These are phyloP conservation scores for Sardinella longiceps DNA, from an alignment of 2,797 vertebrate species.

Conservation along the genomic window DNA sequence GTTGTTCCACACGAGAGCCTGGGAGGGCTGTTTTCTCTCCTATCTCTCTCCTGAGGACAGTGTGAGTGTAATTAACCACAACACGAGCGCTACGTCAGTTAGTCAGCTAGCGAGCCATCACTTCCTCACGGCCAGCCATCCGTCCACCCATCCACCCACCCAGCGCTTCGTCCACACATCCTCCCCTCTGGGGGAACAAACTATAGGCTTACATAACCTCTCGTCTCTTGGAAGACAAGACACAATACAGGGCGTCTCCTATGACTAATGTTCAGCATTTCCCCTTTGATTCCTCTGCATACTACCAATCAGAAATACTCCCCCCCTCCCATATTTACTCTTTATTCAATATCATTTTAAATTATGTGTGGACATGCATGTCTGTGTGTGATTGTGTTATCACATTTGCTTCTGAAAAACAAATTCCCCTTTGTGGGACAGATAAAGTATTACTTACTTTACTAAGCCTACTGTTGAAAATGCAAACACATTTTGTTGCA, in stretches of 20 bases:
- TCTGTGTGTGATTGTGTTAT: no score
- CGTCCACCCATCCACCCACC: background rate
- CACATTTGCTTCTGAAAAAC: no score
- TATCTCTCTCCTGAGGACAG: background rate
- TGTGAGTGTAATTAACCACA: background rate
- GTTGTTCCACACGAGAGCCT: background rate
- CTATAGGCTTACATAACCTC: background rate
- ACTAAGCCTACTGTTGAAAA: no score
- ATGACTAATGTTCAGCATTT: background rate
- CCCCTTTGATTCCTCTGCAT: no score
- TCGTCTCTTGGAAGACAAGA: background rate
- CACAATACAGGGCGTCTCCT: no score
- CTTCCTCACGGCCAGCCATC: background rate
- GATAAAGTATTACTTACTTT: no score
- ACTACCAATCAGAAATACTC: no score
- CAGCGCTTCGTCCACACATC: background rate
- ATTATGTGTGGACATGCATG: no score
- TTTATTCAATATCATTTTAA: no score
- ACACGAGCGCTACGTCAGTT: background rate
- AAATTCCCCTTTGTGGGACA: no score
- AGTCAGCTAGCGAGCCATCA: background rate
- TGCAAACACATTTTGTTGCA: no score
- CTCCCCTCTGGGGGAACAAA: background rate
- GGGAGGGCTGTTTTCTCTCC: background rate
- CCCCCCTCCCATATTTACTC: no score